Percentiles rank a stretch among this genome's conserved stretches.
Conservation (phyloP, 2,797 vertebrate genomes). For the Liasis olivaceus region DNA sequence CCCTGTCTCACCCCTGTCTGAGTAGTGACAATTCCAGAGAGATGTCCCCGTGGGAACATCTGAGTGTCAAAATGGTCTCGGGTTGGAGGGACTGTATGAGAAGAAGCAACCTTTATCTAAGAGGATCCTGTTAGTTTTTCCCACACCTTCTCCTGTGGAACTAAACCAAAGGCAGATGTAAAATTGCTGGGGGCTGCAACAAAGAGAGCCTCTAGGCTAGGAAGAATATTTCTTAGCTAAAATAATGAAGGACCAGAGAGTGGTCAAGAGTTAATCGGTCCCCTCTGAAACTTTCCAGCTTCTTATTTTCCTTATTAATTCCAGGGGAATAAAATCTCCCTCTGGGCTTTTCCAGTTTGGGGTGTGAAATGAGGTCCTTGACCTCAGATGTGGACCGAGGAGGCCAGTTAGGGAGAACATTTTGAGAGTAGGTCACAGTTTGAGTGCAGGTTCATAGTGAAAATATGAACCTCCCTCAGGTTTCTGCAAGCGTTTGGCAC, state of each 20-base stretch:
- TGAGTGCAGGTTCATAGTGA: background rate
- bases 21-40: background rate
- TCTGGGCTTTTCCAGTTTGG: background rate
- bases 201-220: background rate
- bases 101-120: background rate
- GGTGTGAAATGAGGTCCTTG: background rate
- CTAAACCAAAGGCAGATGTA: background rate
- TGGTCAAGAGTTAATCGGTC: background rate
- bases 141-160: background rate
- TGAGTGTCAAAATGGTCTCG: background rate
- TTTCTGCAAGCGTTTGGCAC: no score
- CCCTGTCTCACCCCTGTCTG: background rate
- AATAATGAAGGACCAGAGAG: background rate
- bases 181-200: background rate
- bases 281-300: background rate
- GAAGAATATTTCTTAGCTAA: background rate
- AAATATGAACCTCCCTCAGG: no score
- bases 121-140: background rate
- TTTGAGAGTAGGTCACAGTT: background rate
- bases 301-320: background rate
- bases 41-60: background rate
- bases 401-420: background rate
- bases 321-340: background rate
- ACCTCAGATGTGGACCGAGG: background rate
- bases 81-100: background rate